phyloP scores from a whole-genome alignment of 2,888 invertebrate species.

The Epicampocera succincta region DNA sequence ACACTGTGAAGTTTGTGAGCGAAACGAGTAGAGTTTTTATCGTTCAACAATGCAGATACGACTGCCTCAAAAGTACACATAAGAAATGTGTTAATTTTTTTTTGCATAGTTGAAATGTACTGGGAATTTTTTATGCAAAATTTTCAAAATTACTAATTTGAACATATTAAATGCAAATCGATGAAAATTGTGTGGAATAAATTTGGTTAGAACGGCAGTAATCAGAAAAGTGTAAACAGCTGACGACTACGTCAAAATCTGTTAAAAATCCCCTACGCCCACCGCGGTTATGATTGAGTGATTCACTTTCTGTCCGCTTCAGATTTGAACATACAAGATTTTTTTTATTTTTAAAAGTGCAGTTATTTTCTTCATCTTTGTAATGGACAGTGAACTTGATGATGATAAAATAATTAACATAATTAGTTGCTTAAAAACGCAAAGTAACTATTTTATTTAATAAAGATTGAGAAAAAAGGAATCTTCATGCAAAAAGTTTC shows the following conservation, averaged over 20 bases:
- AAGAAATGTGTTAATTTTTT: slow-evolving; percentile 57
- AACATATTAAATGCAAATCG: slow-evolving; percentile 15
- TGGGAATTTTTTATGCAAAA: slow-evolving; percentile 22
- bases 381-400: slow-evolving; percentile 68
- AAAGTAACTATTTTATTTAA: slow-evolving; percentile 6
- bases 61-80: slow-evolving; percentile 50
- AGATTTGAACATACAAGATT: slow-evolving; percentile 50
- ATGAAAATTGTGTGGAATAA: slow-evolving; percentile 24
- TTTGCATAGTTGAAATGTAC: slow-evolving; percentile 50
- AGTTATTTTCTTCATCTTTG: slow-evolving; percentile 64
- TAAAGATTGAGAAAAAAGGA: slow-evolving; percentile 46
- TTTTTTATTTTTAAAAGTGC: slow-evolving; percentile 54
- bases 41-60: slow-evolving; percentile 58
- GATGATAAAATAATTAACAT: slow-evolving; percentile 56
- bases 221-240: slow-evolving; percentile 64
- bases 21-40: slow-evolving; percentile 54
- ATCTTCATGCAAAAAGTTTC: slow-evolving; percentile 46
- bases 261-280: slow-evolving; percentile 67
- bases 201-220: slow-evolving; percentile 22
- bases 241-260: slow-evolving; percentile 56
- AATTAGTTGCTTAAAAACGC: slow-evolving; percentile 40
- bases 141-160: slow-evolving; percentile 29
- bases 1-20: slow-evolving; percentile 62
- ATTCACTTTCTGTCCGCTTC: slow-evolving; percentile 65
- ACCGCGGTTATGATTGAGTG: slow-evolving; percentile 68